Percentiles rank a stretch among this genome's conserved stretches.
These are phyloP conservation scores for Chloroceryle aenea DNA, from an alignment of 2,113 vertebrate species.

Conservation along the genomic window DNA sequence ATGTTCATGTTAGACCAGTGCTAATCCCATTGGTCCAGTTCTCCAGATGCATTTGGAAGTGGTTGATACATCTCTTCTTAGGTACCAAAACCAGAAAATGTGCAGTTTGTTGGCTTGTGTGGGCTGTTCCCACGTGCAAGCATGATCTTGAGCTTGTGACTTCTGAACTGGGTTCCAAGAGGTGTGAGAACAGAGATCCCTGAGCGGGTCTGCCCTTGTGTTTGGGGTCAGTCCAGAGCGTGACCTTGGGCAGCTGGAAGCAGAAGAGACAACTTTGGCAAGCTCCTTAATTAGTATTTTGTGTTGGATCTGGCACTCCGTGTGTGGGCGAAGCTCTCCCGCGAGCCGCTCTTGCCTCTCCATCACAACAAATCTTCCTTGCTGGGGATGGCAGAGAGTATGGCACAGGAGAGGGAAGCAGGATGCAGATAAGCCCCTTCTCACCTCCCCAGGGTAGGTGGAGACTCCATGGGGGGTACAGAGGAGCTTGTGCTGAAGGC, in stretches of 20 bases:
- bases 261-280: neutral
- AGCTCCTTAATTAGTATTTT: neutral
- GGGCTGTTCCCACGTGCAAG: neutral
- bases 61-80: neutral
- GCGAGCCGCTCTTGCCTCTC: neutral
- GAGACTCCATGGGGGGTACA: fast-evolving
- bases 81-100: neutral
- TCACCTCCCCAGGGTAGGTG: fast-evolving
- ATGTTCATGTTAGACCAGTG: neutral
- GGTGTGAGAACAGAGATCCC: neutral
- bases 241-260: neutral
- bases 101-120: neutral
- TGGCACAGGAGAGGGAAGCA: neutral
- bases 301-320: neutral
- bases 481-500: neutral
- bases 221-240: neutral
- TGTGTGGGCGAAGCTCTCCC: neutral
- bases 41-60: neutral
- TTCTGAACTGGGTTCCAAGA: neutral
- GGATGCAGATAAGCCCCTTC: fast-evolving
- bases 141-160: neutral
- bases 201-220: too few species aligned
- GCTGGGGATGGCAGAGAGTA: neutral
- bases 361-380: neutral
- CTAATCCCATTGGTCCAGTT: neutral